Evolutionary conservation across 2,113 vertebrate genomes (phyloP).

Genomic region (Dendropsophus ebraccatus): DNA sequence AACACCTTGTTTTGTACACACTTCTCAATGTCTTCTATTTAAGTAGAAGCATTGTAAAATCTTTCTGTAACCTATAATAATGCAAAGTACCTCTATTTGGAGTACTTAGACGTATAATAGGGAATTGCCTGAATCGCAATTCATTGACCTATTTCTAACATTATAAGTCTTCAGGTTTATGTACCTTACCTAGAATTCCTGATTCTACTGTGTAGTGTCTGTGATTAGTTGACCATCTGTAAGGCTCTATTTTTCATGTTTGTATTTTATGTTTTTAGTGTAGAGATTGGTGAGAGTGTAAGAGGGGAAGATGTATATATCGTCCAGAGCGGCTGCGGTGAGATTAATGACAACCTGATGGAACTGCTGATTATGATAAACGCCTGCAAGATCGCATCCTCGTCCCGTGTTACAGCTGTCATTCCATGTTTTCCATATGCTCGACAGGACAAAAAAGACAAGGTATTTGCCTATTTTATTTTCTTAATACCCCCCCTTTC

Average conservation of each 20-base stretch:
- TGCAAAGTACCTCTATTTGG: too few species aligned
- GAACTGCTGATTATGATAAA: conserved; percentile 87
- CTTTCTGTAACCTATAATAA: background rate
- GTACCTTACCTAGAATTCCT: too few species aligned
- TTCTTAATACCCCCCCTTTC: too few species aligned
- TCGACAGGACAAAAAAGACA: conserved; percentile 84
- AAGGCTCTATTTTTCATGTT: background rate
- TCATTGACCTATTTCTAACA: too few species aligned
- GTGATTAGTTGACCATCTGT: too few species aligned
- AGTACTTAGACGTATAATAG: too few species aligned
- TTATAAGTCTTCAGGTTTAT: too few species aligned
- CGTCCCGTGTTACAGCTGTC: conserved; percentile 81
- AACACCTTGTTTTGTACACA: background rate
- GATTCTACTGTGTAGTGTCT: too few species aligned
- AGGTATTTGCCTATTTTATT: conserved; percentile 68
- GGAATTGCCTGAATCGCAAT: too few species aligned
- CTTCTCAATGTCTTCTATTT: background rate
- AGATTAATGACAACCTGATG: conserved; percentile 86
- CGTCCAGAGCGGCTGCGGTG: conserved; percentile 82
- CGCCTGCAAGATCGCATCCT: conserved; percentile 83
- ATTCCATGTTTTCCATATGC: conserved; percentile 84
- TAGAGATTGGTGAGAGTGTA: conserved; percentile 84
- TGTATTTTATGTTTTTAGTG: conserved; percentile 69
- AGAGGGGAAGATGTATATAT: conserved; percentile 85
- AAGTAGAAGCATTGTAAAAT: background rate